Percentiles rank a stretch among this genome's conserved stretches.
phyloP scores from a whole-genome alignment of 2,888 invertebrate species.

The Gisinianus flammeolus region DNA sequence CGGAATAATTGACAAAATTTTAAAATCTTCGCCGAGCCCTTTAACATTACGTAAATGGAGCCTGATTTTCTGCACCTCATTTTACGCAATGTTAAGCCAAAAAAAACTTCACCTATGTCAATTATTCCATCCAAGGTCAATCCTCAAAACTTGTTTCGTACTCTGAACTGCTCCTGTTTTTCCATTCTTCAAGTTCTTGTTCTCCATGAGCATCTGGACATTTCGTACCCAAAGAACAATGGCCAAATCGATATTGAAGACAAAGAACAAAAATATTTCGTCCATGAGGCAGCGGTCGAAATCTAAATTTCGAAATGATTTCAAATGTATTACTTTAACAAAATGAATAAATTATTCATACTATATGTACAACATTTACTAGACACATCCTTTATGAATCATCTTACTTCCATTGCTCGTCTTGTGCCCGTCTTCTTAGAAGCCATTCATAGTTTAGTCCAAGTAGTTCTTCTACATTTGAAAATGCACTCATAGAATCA shows the following conservation, averaged over 20 bases:
- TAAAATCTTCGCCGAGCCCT: too few relatives aligned
- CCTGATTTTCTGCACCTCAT: too few relatives aligned
- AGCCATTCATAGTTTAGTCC: constrained; percentile 54
- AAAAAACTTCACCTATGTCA: too few relatives aligned
- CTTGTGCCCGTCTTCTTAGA: constrained; percentile 44
- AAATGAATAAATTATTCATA: too few relatives aligned
- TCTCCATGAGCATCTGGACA: constrained; percentile 77
- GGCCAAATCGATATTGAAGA: constrained; percentile 61
- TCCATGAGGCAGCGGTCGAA: constrained; percentile 51
- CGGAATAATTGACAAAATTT: too few relatives aligned
- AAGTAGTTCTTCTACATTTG: constrained; percentile 53
- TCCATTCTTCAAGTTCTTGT: constrained; percentile 76
- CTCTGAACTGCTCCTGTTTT: constrained; percentile 62
- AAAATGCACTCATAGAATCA: constrained; percentile 55
- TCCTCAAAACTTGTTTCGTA: too few relatives aligned
- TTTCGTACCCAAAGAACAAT: constrained; percentile 73
- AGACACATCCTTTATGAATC: neutral
- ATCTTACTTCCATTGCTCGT: constrained; percentile 55
- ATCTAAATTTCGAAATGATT: neutral
- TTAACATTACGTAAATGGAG: too few relatives aligned
- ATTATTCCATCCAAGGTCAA: too few relatives aligned
- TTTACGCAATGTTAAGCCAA: too few relatives aligned
- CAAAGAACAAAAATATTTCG: constrained; percentile 53
- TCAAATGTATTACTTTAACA: too few relatives aligned
- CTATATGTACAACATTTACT: too few relatives aligned